Percentiles rank a stretch among this genome's conserved stretches.
These are phyloP conservation scores for Tachina fera DNA, from an alignment of 2,888 invertebrate genomes.

Conservation along the genomic window DNA sequence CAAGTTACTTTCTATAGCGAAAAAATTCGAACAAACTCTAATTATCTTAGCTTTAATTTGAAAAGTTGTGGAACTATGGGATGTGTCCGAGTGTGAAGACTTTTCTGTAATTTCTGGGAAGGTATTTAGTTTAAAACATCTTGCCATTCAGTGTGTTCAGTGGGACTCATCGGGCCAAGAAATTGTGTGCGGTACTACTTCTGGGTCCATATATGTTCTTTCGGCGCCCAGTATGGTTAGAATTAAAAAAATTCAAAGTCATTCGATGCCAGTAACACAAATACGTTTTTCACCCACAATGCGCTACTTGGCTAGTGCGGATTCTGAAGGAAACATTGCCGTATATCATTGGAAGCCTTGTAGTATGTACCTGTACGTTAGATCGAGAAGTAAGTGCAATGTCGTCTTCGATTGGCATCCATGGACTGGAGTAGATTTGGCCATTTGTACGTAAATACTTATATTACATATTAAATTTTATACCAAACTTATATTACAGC, in stretches of 20 bases:
- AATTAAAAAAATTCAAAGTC: slow-evolving; percentile 73
- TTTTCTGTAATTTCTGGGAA: slow-evolving; percentile 77
- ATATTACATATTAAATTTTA: not conserved
- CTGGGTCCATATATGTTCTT: slow-evolving; percentile 77
- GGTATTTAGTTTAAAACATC: slow-evolving; percentile 72
- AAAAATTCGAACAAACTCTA: not conserved
- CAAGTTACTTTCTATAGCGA: slow-evolving; percentile 45
- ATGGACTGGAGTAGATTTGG: slow-evolving; percentile 82
- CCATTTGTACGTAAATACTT: slow-evolving; percentile 77
- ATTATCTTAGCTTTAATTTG: not conserved
- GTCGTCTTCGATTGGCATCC: slow-evolving; percentile 83
- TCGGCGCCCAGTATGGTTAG: slow-evolving; percentile 72
- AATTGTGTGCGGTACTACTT: slow-evolving; percentile 79
- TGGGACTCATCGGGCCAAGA: slow-evolving; percentile 77
- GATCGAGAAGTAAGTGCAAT: slow-evolving; percentile 73
- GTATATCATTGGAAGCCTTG: slow-evolving; percentile 76
- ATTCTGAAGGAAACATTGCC: slow-evolving; percentile 77
- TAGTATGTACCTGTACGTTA: slow-evolving; percentile 74
- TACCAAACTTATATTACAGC: slow-evolving; percentile 74
- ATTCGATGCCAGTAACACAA: slow-evolving; percentile 74
- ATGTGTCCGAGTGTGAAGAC: slow-evolving; percentile 73
- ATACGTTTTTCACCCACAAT: slow-evolving; percentile 79
- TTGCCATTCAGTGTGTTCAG: slow-evolving; percentile 77
- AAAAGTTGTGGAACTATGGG: slow-evolving; percentile 80
- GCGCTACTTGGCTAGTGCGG: slow-evolving; percentile 79